These are phyloP conservation scores for Luffia ferchaultella DNA, from an alignment of 2,888 invertebrate genomes.

Conservation along the genomic window DNA sequence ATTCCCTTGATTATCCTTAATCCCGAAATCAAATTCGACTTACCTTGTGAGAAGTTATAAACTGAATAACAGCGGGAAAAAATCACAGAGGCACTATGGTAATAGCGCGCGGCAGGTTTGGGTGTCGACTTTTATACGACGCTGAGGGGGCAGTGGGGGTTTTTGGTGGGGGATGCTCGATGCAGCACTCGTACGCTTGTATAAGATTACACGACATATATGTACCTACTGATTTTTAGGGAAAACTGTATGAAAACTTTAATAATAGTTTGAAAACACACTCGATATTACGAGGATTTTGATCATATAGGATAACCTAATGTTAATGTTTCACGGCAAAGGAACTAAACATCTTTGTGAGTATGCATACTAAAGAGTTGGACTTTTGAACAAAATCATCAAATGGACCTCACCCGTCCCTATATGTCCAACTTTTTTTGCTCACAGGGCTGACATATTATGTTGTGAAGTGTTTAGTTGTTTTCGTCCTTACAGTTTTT, in stretches of 20 bases:
- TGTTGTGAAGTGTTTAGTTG: no score
- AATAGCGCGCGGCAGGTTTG: constrained; percentile 62
- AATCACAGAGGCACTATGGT: constrained; percentile 62
- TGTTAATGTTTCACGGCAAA: neutral
- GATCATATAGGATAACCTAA: no score
- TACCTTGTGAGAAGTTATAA: constrained; percentile 45
- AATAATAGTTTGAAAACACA: no score
- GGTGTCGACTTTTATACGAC: constrained; percentile 54
- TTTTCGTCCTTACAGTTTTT: no score
- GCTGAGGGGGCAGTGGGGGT: constrained; percentile 35
- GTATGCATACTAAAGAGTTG: neutral
- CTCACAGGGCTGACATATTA: no score
- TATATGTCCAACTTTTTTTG: no score
- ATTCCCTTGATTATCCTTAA: no score
- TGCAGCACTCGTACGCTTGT: neutral
- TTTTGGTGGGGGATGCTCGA: neutral
- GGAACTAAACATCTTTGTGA: neutral
- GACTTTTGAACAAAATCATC: no score
- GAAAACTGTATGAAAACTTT: neutral
- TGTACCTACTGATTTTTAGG: neutral
- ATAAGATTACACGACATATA: neutral
- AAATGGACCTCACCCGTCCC: no score
- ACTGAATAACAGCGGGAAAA: constrained; percentile 54
- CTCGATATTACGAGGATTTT: no score
- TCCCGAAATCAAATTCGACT: constrained; percentile 28